These are phyloP conservation scores for Neodontobutis hainanensis DNA, from an alignment of 2,113 vertebrate species.

Conservation along the genomic window DNA sequence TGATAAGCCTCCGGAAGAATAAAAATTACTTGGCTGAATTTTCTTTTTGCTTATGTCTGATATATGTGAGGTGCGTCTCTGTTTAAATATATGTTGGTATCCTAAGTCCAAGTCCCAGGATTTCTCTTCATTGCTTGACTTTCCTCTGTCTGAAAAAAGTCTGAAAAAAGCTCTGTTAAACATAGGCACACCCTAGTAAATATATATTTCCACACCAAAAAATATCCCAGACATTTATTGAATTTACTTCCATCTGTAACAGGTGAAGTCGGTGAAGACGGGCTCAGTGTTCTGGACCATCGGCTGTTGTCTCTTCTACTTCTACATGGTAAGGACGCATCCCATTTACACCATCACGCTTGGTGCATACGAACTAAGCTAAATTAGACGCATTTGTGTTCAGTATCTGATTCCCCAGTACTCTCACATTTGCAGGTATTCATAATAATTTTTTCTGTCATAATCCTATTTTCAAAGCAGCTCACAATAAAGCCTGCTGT, in stretches of 20 bases:
- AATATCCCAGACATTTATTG: conserved; percentile 1
- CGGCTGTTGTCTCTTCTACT: conserved; percentile 95
- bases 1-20: too few species aligned
- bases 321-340: conserved; percentile 91
- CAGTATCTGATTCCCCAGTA: background rate
- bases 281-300: conserved; percentile 97
- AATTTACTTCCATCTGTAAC: conserved; percentile 49
- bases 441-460: background rate
- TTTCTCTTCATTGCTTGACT: too few species aligned
- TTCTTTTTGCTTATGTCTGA: too few species aligned
- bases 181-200: too few species aligned
- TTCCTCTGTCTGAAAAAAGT: too few species aligned
- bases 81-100: too few species aligned
- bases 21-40: too few species aligned
- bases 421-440: background rate
- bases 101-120: too few species aligned
- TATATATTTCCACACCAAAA: too few species aligned
- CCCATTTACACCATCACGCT: conserved; percentile 3
- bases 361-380: background rate
- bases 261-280: conserved; percentile 98
- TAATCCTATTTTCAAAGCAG: background rate
- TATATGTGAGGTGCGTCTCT: too few species aligned
- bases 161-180: too few species aligned
- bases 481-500: background rate
- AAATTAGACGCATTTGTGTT: background rate